These are phyloP conservation scores for Hestina assimilis DNA, from an alignment of 1,140 invertebrate genomes.

Conservation along the genomic window DNA sequence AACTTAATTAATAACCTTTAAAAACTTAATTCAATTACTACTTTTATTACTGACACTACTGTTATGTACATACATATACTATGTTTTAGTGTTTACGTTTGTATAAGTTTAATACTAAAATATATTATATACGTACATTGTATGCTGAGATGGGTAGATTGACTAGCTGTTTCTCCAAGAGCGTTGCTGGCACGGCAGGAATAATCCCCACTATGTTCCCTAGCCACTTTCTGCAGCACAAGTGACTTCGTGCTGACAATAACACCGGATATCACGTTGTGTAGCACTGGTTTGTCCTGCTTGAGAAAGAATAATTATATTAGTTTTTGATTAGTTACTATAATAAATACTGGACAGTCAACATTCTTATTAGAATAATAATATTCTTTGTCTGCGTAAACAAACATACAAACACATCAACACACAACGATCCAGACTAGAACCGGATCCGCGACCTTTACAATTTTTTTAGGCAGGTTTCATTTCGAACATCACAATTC, in stretches of 20 bases:
- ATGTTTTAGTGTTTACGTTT: not conserved
- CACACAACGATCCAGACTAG: too few species aligned
- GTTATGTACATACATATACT: not conserved
- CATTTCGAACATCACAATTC: too few species aligned
- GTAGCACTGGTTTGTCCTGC: conserved; percentile 87
- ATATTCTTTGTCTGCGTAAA: too few species aligned
- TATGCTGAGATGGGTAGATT: conserved; percentile 86
- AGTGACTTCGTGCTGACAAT: conserved; percentile 93
- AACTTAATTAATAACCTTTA: too few species aligned
- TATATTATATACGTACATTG: conserved; percentile 83
- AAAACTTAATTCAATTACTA: too few species aligned
- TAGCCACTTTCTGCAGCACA: conserved; percentile 90
- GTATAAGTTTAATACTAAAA: not conserved
- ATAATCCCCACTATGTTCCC: conserved; percentile 89
- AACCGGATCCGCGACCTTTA: too few species aligned
- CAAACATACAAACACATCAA: too few species aligned
- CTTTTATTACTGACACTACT: too few species aligned
- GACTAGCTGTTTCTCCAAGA: conserved; percentile 89
- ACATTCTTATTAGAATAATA: too few species aligned
- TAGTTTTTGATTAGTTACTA: too few species aligned
- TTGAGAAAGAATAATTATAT: conserved; percentile 1
- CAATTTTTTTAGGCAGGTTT: too few species aligned
- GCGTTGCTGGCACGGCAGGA: conserved; percentile 90
- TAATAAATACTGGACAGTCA: too few species aligned
- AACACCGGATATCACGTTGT: conserved; percentile 90